Evolutionary conservation across 2,113 vertebrate genomes (phyloP).

Genomic region (Dunckerocampus dactyliophorus): DNA sequence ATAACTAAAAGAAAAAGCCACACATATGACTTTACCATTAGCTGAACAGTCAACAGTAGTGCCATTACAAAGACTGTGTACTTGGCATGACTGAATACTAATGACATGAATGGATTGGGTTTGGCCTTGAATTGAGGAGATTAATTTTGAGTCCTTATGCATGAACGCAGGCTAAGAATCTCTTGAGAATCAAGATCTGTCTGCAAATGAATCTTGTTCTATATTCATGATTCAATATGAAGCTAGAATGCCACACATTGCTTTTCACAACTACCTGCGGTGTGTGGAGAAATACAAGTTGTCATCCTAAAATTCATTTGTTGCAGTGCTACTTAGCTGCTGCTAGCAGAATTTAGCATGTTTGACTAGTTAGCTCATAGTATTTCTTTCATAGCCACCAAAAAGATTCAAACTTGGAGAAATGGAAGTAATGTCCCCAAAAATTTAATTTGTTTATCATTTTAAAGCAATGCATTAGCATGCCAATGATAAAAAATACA

Average conservation of each 20-base stretch:
- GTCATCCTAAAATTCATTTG: no score
- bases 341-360: neutral
- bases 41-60: no score
- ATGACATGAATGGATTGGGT: neutral
- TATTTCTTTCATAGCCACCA: no score
- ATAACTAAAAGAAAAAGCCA: neutral
- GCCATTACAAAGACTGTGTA: no score
- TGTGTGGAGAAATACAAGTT: no score
- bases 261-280: neutral
- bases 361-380: neutral
- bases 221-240: neutral
- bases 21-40: no score
- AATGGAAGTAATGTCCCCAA: no score
- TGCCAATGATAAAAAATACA: no score
- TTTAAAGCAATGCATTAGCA: neutral
- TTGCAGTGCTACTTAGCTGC: no score
- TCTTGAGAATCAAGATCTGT: neutral
- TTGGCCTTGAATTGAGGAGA: slow-evolving; percentile 11
- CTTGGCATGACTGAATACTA: neutral
- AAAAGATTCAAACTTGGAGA: no score
- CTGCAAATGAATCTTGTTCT: neutral
- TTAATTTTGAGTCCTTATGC: slow-evolving; percentile 5
- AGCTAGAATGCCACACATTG: neutral
- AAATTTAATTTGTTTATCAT: no score
- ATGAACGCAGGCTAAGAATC: neutral